phyloP scores from a whole-genome alignment of 2,797 vertebrate species.

The Eulemur rubriventer region DNA sequence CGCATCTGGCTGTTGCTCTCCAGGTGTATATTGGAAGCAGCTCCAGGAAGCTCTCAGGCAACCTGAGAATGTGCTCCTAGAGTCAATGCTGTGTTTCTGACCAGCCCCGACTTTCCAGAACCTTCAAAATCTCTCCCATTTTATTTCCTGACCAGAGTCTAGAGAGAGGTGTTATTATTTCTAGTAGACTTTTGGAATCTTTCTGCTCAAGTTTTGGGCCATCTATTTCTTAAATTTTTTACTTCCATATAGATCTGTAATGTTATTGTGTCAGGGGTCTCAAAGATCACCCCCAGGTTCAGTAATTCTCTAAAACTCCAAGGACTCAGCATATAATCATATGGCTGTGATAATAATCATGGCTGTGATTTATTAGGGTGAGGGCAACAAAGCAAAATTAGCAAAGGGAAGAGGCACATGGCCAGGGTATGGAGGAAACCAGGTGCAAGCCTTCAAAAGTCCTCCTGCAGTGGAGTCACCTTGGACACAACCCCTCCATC shows the following conservation, averaged over 20 bases:
- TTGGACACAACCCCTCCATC: neutral
- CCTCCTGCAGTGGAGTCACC: neutral
- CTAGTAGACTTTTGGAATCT: conserved; percentile 5
- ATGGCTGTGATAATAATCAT: neutral
- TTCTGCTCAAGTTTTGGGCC: conserved; percentile 19
- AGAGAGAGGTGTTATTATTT: neutral
- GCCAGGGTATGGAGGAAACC: neutral
- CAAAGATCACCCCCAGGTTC: neutral
- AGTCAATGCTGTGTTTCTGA: fast-evolving
- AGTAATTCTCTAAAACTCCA: neutral
- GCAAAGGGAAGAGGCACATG: fast-evolving
- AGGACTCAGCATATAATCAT: fast-evolving
- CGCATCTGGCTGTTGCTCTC: neutral
- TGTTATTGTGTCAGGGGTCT: neutral
- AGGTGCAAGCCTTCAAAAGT: fast-evolving
- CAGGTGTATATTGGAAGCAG: fast-evolving
- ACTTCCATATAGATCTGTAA: neutral
- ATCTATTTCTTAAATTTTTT: conserved; percentile 61
- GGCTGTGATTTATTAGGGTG: neutral
- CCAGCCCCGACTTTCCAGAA: fast-evolving
- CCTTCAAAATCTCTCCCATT: neutral
- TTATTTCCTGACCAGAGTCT: neutral
- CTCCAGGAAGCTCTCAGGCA: neutral
- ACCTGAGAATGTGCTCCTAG: too few species aligned
- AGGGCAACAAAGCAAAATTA: neutral